A percentile compares a stretch with the other conserved stretches of the same genome.
phyloP scores from a whole-genome alignment of 2,888 invertebrate genomes.

The Digitonthophagus gazella region DNA sequence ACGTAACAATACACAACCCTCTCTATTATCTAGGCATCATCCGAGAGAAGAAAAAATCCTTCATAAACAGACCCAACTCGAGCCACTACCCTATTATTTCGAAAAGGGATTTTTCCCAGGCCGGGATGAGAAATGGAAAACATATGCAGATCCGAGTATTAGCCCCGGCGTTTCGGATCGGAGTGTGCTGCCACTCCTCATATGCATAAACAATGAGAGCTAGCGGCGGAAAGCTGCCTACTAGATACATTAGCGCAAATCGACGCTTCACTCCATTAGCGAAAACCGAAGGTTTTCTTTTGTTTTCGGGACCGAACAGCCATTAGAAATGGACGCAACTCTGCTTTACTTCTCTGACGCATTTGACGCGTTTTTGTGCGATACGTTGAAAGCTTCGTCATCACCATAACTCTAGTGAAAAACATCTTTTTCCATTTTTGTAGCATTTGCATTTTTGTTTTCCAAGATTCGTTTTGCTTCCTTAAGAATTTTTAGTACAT shows the following conservation, averaged over 20 bases:
- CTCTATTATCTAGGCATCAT: not conserved
- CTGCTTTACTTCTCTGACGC: not conserved
- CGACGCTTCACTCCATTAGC: constrained; percentile 29
- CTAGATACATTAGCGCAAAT: constrained; percentile 23
- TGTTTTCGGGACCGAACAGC: constrained; percentile 51
- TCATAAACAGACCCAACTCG: not conserved
- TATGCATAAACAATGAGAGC: constrained; percentile 14
- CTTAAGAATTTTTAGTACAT: too few species aligned
- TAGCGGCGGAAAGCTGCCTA: not conserved
- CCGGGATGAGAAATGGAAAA: not conserved
- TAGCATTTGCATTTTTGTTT: too few species aligned
- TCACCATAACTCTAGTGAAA: not conserved
- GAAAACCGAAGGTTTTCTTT: constrained; percentile 28
- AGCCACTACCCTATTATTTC: not conserved
- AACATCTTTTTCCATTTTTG: too few species aligned
- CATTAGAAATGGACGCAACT: not conserved
- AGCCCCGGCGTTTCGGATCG: not conserved
- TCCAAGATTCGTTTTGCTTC: too few species aligned
- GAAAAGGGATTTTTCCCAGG: not conserved
- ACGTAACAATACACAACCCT: not conserved
- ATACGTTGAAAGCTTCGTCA: not conserved
- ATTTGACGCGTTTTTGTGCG: not conserved
- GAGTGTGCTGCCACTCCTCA: not conserved
- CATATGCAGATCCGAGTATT: not conserved
- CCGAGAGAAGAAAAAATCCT: not conserved